A percentile compares a stretch with the other conserved stretches of the same genome.
These are phyloP conservation scores for Oxyscelio sp. DNA, from an alignment of 2,888 invertebrate genomes.

Conservation along the genomic window DNA sequence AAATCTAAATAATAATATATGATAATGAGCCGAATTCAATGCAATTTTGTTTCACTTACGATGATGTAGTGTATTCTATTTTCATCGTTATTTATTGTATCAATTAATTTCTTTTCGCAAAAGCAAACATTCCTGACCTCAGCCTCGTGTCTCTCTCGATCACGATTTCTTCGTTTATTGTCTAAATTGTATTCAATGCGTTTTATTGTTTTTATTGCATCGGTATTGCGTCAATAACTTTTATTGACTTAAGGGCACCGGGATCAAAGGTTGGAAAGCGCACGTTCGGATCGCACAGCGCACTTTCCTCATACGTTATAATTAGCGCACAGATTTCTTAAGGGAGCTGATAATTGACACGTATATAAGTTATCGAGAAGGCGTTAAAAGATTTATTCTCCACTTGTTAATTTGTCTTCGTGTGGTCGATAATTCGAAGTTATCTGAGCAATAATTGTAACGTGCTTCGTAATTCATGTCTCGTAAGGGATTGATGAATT, in stretches of 20 bases:
- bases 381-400: not conserved
- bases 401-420: slow-evolving; percentile 1
- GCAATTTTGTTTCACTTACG: too few relatives aligned
- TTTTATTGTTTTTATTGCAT: slow-evolving; percentile 10
- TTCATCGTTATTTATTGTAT: too few relatives aligned
- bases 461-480: slow-evolving; percentile 15
- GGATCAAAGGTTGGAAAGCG: slow-evolving; percentile 3
- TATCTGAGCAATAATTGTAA: not conserved
- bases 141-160: too few relatives aligned
- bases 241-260: slow-evolving; percentile 6
- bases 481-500: slow-evolving; percentile 45
- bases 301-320: not conserved
- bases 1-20: too few relatives aligned
- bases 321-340: not conserved
- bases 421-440: not conserved
- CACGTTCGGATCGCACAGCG: not conserved
- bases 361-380: not conserved
- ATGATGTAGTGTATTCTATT: too few relatives aligned
- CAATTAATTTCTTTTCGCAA: too few relatives aligned
- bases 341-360: not conserved
- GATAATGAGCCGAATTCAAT: too few relatives aligned
- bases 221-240: slow-evolving; percentile 25
- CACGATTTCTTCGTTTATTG: slow-evolving; percentile 1
- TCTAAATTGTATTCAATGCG: slow-evolving; percentile 22
- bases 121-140: too few relatives aligned